Conservation (phyloP, 2,888 invertebrate species). For the Ischnura elegans region DNA sequence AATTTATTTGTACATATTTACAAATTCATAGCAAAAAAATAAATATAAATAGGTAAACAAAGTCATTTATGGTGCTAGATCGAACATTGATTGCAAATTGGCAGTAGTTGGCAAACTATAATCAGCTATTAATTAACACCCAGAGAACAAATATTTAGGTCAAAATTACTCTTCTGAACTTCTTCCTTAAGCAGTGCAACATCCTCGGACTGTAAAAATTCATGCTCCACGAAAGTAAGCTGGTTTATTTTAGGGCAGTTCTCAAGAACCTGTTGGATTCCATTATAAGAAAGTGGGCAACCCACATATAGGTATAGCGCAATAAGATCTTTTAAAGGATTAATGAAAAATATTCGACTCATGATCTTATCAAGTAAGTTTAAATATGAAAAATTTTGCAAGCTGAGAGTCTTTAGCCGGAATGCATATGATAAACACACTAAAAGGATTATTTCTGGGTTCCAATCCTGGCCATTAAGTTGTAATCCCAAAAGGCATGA, state of each 20-base stretch:
- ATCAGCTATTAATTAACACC: conserved; percentile 11
- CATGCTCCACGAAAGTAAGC: conserved; percentile 68
- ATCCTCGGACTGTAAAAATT: conserved; percentile 65
- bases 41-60: background rate
- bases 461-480: conserved; percentile 51
- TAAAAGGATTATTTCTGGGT: conserved; percentile 26
- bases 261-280: conserved; percentile 66
- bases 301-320: conserved; percentile 42
- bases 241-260: conserved; percentile 70
- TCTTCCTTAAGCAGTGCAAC: conserved; percentile 69
- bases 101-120: background rate
- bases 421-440: conserved; percentile 54
- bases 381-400: conserved; percentile 28
- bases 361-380: conserved; percentile 41
- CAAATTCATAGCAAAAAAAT: background rate
- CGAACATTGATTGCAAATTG: background rate
- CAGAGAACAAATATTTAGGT: conserved; percentile 68
- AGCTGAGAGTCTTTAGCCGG: conserved; percentile 34
- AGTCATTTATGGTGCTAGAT: background rate
- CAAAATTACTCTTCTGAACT: conserved; percentile 70
- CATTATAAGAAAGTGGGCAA: conserved; percentile 41
- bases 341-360: conserved; percentile 41
- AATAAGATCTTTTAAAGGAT: conserved; percentile 36
- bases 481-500: conserved; percentile 27
- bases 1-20: background rate